Evolutionary conservation across 2,797 vertebrate genomes (phyloP).

Genomic region (Neostethus bicornis): DNA sequence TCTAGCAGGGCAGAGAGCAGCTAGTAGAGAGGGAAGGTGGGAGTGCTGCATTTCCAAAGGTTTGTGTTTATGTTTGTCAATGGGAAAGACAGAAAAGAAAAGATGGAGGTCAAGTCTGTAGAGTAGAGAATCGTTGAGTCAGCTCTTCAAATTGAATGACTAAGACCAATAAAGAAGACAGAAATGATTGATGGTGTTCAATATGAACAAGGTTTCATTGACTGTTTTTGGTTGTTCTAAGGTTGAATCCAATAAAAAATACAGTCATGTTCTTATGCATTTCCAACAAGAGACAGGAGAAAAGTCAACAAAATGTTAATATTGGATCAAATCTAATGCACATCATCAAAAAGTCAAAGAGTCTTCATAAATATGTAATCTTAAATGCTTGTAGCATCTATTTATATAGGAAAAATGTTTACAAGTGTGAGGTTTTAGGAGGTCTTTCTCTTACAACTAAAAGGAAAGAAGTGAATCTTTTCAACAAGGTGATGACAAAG

Average conservation of each 20-base stretch:
- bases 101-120: constrained; percentile 22
- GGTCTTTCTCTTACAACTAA: neutral
- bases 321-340: neutral
- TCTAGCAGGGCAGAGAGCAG: constrained; percentile 19
- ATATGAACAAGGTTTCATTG: neutral
- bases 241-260: too few species aligned
- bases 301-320: constrained; percentile 5
- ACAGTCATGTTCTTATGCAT: too few species aligned
- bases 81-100: constrained; percentile 3
- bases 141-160: constrained; percentile 12
- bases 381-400: neutral
- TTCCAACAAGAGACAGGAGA: too few species aligned
- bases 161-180: constrained; percentile 10
- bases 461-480: neutral
- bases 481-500: constrained; percentile 19
- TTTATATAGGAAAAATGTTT: neutral
- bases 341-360: neutral
- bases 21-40: neutral
- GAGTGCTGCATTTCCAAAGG: constrained; percentile 3
- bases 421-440: neutral
- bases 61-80: constrained; percentile 14
- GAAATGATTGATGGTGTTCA: constrained; percentile 1
- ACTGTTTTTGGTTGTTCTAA: neutral
- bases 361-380: neutral
- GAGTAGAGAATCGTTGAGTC: constrained; percentile 10